Conservation (phyloP, 2,113 vertebrate genomes). For the Carettochelys insculpta region DNA sequence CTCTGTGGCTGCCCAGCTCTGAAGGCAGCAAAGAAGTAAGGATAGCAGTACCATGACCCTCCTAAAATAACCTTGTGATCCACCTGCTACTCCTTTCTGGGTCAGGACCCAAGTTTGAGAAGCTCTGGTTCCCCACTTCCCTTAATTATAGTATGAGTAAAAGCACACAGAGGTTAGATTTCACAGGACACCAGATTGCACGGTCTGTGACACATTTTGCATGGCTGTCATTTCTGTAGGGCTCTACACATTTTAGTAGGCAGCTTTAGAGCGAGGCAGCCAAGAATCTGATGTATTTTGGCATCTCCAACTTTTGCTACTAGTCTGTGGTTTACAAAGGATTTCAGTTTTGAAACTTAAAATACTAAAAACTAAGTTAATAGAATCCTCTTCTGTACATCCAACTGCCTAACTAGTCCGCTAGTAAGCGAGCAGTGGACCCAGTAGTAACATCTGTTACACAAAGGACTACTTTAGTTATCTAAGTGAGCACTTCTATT, state of each 20-base stretch:
- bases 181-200: too few relatives aligned
- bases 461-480: not conserved
- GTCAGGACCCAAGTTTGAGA: too few relatives aligned
- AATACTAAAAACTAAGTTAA: not conserved
- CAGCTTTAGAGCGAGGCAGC: not conserved
- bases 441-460: not conserved
- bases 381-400: not conserved
- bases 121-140: too few relatives aligned
- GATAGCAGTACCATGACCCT: too few relatives aligned
- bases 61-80: too few relatives aligned
- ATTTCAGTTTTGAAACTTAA: not conserved
- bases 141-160: too few relatives aligned
- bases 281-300: not conserved
- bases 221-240: too few relatives aligned
- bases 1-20: too few relatives aligned
- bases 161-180: too few relatives aligned
- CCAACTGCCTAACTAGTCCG: not conserved
- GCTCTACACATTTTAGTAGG: fast-evolving
- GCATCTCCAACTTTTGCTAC: not conserved
- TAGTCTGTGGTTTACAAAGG: not conserved
- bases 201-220: too few relatives aligned
- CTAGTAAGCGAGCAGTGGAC: not conserved
- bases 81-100: too few relatives aligned
- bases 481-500: not conserved
- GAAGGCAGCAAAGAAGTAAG: too few relatives aligned